Conservation (phyloP, 2,888 invertebrate species). For the Cheilosia pagana region DNA sequence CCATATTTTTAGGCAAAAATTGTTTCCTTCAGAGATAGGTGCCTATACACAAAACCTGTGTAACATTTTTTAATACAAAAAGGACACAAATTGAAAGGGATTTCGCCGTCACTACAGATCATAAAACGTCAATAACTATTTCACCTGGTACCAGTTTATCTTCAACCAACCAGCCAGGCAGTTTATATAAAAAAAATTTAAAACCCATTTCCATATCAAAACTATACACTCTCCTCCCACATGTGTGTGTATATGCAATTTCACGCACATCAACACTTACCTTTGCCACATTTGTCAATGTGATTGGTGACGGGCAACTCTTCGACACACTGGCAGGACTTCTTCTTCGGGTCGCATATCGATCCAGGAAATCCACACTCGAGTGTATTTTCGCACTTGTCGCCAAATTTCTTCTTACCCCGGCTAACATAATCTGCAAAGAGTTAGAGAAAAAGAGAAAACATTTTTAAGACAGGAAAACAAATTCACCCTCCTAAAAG, state of each 20-base stretch:
- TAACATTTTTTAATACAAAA: no score
- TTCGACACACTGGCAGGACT: conserved; percentile 89
- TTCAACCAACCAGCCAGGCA: no score
- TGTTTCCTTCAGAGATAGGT: no score
- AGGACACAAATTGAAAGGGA: no score
- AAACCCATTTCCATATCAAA: conserved; percentile 35
- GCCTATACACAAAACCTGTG: no score
- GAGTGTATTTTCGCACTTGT: conserved; percentile 87
- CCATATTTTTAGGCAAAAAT: no score
- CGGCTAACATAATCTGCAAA: conserved; percentile 85
- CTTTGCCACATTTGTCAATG: conserved; percentile 92
- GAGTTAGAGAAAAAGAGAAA: conserved; percentile 11
- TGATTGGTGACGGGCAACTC: conserved; percentile 91
- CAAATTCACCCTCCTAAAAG: conserved; percentile 35
- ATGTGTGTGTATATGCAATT: neutral
- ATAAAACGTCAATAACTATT: no score
- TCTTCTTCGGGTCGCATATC: conserved; percentile 88
- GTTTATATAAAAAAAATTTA: no score
- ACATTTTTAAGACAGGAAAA: conserved; percentile 33
- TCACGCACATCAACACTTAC: conserved; percentile 84
- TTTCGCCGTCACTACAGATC: no score
- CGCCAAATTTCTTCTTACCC: conserved; percentile 89
- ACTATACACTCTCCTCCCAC: neutral
- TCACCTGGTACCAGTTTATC: no score
- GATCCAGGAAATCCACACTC: conserved; percentile 92